phyloP scores from a whole-genome alignment of 2,113 vertebrate genomes.

The Gymnocephalus cernua region DNA sequence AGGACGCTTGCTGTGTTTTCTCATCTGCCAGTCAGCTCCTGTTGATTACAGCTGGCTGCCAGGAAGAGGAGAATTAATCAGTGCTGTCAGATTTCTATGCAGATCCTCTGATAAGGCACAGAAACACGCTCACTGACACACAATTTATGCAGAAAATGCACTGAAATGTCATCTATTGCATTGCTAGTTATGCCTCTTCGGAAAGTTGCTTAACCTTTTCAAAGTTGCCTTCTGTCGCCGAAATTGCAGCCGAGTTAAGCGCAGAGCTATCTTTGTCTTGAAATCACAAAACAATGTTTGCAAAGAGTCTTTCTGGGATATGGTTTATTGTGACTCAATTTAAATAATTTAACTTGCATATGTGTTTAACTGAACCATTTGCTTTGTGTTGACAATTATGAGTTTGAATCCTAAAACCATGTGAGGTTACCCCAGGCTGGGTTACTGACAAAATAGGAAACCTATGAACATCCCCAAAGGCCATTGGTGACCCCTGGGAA shows the following conservation, averaged over 20 bases:
- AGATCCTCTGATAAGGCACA: conserved; percentile 65
- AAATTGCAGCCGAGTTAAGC: conserved; percentile 7
- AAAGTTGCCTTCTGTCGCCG: conserved; percentile 50
- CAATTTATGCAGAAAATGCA: conserved; percentile 55
- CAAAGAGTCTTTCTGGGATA: conserved; percentile 13
- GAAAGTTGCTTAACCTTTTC: conserved; percentile 55
- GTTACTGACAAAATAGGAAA: conserved; percentile 9
- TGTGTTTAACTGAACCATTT: conserved; percentile 3
- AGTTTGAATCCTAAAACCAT: neutral
- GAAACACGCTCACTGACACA: conserved; percentile 46
- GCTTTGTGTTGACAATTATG: neutral
- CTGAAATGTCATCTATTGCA: conserved; percentile 43
- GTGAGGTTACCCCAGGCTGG: neutral
- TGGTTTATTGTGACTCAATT: conserved; percentile 20
- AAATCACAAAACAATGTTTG: conserved; percentile 26
- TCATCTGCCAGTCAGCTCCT: conserved; percentile 77
- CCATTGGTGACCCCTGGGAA: neutral
- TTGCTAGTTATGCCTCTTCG: conserved; percentile 28
- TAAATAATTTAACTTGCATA: conserved; percentile 18
- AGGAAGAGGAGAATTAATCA: conserved; percentile 71
- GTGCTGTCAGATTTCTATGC: conserved; percentile 67
- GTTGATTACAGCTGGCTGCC: conserved; percentile 80
- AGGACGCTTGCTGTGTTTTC: conserved; percentile 72
- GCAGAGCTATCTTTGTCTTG: conserved; percentile 3
- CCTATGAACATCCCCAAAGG: neutral